Evolutionary conservation across 2,888 invertebrate genomes (phyloP), one percentile per base, ranked within the genome.

Genomic region (Allygus modestus): DNA sequence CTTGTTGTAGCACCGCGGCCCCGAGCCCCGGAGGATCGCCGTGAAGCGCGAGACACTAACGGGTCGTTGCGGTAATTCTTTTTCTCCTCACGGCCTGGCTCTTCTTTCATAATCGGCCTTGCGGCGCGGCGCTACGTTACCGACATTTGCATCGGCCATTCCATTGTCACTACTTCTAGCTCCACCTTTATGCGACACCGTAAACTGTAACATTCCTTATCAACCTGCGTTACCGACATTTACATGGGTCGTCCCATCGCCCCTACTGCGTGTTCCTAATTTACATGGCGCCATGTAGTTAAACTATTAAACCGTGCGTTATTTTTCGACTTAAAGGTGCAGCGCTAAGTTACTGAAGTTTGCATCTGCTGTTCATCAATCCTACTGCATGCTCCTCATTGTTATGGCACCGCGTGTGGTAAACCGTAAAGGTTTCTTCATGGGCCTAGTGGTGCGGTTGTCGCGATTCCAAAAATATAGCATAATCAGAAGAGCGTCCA

Each of bases 51-150:
- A 31, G 65, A 65, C 65, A 28, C 65, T 65, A 65, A 65, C 65
- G 65, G 65, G 65, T 31, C 65, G 65, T 65, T 65, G 65, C 65
- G 65, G 65, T 65, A 26, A 65, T 65, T 65, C 65, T 65, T 65
- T 65, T 28, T 65, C 65, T 65, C 65, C 65, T 65, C 65, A 15
- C 58, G 58, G 65, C 58, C 23, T 23, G 58, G 65, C 65, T 65
- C 65, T 65, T 65, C 65, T 65, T 65, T 65, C 65, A 65, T 65
- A 65, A 65, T 65, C 65, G 65, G 26, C 65, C 65, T 65, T 65
- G 65, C 65, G 65, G 58, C 23, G 23, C 58, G 58, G 28, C 65
- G 65, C 65, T 65, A 31, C 31, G 65, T 65, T 65, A 17, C 65
- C 65, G 65, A 65, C 65, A 65, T 65, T 65, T 65, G 65, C 65